These are phyloP conservation scores for Pardalotus punctatus DNA, from an alignment of 2,113 vertebrate species.

Conservation along the genomic window DNA sequence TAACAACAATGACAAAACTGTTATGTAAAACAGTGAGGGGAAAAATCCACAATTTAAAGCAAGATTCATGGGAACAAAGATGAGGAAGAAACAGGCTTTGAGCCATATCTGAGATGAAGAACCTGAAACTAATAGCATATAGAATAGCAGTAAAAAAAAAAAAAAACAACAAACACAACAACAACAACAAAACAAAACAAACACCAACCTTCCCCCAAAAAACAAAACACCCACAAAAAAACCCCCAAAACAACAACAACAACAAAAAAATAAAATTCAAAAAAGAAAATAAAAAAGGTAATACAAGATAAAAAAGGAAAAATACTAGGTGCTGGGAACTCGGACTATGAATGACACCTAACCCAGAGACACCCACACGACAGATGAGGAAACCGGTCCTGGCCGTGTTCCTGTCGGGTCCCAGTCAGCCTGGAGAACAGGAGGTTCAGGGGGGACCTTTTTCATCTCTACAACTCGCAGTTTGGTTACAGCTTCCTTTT, in stretches of 20 bases:
- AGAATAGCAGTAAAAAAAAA: neutral
- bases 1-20: neutral
- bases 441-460: neutral
- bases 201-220: neutral
- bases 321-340: neutral
- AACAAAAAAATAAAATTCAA: too few species aligned
- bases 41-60: neutral
- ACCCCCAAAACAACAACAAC: neutral
- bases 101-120: neutral
- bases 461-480: neutral
- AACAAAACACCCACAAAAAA: neutral
- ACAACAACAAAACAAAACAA: neutral
- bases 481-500: too few species aligned
- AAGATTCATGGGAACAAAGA: constrained; percentile 2
- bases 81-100: neutral
- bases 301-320: neutral
- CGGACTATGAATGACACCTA: neutral
- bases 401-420: neutral
- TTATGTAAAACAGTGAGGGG: neutral
- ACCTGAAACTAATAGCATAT: neutral
- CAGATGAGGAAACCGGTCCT: neutral
- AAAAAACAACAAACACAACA: too few species aligned
- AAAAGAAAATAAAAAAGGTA: neutral
- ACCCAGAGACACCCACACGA: neutral
- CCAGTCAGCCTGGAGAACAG: neutral